Evolutionary conservation across 2,888 invertebrate genomes (phyloP), one percentile per base, ranked within the genome.

Genomic region (Nycteola revayana): DNA sequence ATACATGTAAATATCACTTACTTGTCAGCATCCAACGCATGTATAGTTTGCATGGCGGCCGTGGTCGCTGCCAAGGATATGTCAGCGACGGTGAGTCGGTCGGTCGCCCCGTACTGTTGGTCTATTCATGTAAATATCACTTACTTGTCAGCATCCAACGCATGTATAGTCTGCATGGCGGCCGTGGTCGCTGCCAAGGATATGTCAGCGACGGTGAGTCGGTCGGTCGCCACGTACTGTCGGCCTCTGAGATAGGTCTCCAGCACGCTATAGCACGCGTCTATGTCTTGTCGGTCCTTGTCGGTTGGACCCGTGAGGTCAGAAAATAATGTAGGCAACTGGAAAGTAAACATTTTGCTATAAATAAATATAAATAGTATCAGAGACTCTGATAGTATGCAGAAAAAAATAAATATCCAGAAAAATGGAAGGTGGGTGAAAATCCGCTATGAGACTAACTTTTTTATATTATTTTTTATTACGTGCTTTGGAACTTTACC

Each of bases 191-290:
- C 39, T 0, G 64, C 72, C 0, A 67, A 28, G 2, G 62, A 50
- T 9, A 76, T 30, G 37, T 76, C 75, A 0, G 73, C 75, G 1
- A 76, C 29, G 1, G 75, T 75, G 3, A 73, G 45, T n/a, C 54
- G 58, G 29, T 67, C 49, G 0, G 48, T 39, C 0, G 63, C 71
- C 7, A 70, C 36, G 46, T 60, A 74, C 20, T 28, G 26, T 9
- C 42, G 38, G 1, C 25, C 20, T 0, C 28, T 10, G 8, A 75
- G 49, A 46, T 65, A 75, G 0, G 55, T 49, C 29, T 75, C 74
- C 10, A 70, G 36, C 5, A 66, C 44, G 0, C 39, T 39, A 46
- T 66, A 75, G 0, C 56, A 49, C 0, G 56, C 57, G 1, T 72
- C 64, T 3, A 67, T 62, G n/a, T 60, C 61, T 1, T 36, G 31